A percentile compares a stretch with the other conserved stretches of the same genome.
phyloP scores from a whole-genome alignment of 2,797 vertebrate genomes.

The Sibirionetta formosa region DNA sequence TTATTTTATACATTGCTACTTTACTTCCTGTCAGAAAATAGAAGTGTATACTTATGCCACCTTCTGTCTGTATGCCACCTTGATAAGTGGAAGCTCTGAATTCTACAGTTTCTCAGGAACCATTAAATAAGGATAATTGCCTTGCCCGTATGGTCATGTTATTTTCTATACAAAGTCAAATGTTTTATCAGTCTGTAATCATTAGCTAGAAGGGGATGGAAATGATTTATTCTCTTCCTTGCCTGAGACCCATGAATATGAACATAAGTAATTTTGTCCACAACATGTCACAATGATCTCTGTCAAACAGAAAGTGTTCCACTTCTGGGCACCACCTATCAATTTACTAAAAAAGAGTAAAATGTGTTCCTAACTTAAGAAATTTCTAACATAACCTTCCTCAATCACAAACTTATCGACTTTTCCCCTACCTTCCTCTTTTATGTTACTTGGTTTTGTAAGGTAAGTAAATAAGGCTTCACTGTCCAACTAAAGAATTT shows the following conservation, averaged over 20 bases:
- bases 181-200: background rate
- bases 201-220: background rate
- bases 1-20: background rate
- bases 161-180: background rate
- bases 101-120: background rate
- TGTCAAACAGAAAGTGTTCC: background rate
- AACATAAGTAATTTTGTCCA: background rate
- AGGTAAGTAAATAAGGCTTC: background rate
- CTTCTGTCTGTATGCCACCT: background rate
- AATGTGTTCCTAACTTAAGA: background rate
- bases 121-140: background rate
- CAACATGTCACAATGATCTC: background rate
- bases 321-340: background rate
- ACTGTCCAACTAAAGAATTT: background rate
- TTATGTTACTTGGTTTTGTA: background rate
- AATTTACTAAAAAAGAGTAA: background rate
- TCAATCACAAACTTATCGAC: background rate
- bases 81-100: background rate
- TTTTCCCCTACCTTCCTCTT: background rate
- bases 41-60: rapidly evolving
- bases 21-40: background rate
- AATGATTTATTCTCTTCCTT: background rate
- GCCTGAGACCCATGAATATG: background rate
- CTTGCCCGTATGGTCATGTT: background rate
- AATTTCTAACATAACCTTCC: background rate